Evolutionary conservation across 64 coral and sea anemone species (phyloP).

Genomic region (Dendrophyllia cribrosa): DNA sequence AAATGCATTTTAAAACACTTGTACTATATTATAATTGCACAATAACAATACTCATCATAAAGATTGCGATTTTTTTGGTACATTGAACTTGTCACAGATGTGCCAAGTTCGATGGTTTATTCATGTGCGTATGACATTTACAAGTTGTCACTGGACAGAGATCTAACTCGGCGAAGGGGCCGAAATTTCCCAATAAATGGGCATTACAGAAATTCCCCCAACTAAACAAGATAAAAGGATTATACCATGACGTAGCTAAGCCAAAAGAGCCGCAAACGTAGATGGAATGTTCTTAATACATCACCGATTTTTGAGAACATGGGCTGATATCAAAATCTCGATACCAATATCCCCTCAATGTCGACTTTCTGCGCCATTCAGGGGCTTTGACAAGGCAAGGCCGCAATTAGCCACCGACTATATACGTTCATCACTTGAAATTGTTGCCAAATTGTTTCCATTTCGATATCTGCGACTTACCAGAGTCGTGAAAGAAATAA

Average conservation of each 20-base stretch:
- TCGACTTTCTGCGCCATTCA: conserved; percentile 7
- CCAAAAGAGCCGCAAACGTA: conserved; percentile 42
- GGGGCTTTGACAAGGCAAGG: neutral
- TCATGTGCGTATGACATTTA: neutral
- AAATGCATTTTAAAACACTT: conserved; percentile 4
- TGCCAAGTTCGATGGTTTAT: neutral
- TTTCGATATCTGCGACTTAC: conserved; percentile 1
- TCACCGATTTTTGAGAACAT: conserved; percentile 17
- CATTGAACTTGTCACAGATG: neutral
- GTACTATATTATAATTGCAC: neutral
- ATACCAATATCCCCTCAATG: conserved; percentile 38
- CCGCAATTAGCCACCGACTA: neutral
- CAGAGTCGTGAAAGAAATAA: conserved; percentile 11
- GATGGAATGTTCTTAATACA: conserved; percentile 49
- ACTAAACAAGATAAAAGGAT: conserved; percentile 61
- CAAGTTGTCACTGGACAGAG: neutral
- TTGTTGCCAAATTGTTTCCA: conserved; percentile 2
- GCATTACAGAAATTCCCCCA: conserved; percentile 57
- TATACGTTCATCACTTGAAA: neutral
- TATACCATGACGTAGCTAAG: conserved; percentile 39
- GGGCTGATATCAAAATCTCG: conserved; percentile 51
- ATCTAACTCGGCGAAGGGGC: neutral
- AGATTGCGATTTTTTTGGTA: neutral
- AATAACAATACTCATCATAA: neutral
- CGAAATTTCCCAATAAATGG: neutral